Evolutionary conservation across 2,888 invertebrate genomes (phyloP).

Genomic region (Heliconius erato): DNA sequence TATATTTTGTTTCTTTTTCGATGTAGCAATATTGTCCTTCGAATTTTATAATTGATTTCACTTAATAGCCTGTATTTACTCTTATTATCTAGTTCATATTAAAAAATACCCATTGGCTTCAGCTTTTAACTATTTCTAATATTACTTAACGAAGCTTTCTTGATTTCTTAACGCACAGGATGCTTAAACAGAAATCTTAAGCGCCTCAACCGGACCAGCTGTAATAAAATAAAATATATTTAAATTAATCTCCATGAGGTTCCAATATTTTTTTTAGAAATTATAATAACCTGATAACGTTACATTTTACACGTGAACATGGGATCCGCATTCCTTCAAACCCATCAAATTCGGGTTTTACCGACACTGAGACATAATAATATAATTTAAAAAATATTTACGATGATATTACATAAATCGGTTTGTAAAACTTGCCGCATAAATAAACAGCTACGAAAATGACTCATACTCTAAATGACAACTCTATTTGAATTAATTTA

Average conservation of each 20-base stretch:
- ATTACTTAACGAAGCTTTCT: conserved; percentile 45
- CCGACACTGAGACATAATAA: conserved; percentile 42
- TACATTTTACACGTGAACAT: conserved; percentile 34
- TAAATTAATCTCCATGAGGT: background rate
- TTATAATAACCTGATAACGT: conserved; percentile 26
- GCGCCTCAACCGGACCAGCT: conserved; percentile 59
- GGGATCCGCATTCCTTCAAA: conserved; percentile 55
- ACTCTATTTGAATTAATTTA: conserved; percentile 37
- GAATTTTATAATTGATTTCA: background rate
- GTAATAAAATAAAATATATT: conserved; percentile 44
- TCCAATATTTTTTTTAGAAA: background rate
- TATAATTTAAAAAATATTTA: conserved; percentile 47
- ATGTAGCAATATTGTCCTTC: background rate
- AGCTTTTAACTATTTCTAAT: conserved; percentile 46
- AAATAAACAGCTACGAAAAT: conserved; percentile 32
- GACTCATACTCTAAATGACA: conserved; percentile 38
- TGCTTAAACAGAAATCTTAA: conserved; percentile 53
- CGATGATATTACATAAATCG: conserved; percentile 49
- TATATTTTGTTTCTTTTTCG: background rate
- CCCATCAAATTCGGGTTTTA: conserved; percentile 53
- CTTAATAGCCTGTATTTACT: background rate
- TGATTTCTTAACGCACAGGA: conserved; percentile 52
- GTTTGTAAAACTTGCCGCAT: conserved; percentile 27
- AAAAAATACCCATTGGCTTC: conserved; percentile 51
- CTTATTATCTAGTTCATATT: conserved; percentile 22